Evolutionary conservation across 2,888 invertebrate genomes (phyloP).

Genomic region (Himalopsyche japonica): DNA sequence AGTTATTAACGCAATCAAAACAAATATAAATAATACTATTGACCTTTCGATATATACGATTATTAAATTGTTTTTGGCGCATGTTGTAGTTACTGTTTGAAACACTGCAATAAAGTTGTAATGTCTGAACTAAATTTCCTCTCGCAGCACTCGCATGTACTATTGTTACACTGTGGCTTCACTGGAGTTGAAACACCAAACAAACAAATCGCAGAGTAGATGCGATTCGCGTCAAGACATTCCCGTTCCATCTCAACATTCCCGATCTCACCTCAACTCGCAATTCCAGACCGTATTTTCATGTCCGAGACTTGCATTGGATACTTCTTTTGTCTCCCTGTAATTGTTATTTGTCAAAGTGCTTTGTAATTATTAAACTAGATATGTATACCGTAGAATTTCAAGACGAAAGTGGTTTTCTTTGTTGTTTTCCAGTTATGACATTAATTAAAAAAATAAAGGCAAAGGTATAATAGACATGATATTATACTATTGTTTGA

Average conservation of each 20-base stretch:
- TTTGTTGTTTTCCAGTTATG: not conserved
- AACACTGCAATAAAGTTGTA: not conserved
- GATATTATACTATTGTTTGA: no score
- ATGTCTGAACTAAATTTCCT: not conserved
- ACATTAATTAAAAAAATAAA: no score
- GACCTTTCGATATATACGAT: no score
- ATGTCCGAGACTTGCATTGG: not conserved
- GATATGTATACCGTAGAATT: not conserved
- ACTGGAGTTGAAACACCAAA: not conserved
- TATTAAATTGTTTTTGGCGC: no score
- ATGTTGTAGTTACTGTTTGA: not conserved
- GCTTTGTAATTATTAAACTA: not conserved
- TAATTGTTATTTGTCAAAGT: not conserved
- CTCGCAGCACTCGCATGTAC: not conserved
- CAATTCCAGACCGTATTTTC: not conserved
- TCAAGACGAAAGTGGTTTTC: not conserved
- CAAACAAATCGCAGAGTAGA: not conserved
- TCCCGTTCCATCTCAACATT: not conserved
- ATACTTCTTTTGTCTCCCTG: not conserved
- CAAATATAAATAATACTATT: no score
- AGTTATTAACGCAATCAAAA: no score
- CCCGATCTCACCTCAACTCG: not conserved
- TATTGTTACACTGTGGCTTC: not conserved
- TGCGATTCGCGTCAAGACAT: not conserved
- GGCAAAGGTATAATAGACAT: no score